Evolutionary conservation across 2,888 invertebrate genomes (phyloP).

Genomic region (Eremobia ochroleuca): DNA sequence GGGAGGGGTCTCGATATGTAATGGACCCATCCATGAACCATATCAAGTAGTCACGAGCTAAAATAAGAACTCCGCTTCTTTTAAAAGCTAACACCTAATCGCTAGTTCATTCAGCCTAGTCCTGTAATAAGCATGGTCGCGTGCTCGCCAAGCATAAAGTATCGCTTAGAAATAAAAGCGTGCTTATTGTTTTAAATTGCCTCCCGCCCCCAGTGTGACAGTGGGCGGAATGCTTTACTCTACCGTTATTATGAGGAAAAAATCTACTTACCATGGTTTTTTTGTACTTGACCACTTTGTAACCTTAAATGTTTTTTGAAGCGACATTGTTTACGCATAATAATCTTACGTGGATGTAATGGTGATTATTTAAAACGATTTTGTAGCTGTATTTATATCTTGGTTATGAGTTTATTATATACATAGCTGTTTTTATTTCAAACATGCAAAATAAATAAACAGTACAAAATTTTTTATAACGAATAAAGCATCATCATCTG

Average conservation of each 20-base stretch:
- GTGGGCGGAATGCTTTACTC: conserved; percentile 81
- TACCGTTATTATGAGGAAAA: conserved; percentile 64
- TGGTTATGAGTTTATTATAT: background rate
- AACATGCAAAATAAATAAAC: background rate
- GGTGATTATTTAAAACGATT: background rate
- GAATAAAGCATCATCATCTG: no score
- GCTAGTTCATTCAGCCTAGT: conserved; percentile 46
- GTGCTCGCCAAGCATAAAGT: conserved; percentile 84
- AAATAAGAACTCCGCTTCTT: background rate
- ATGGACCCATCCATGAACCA: no score
- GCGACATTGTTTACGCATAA: conserved; percentile 21
- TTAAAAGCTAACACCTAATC: conserved; percentile 25
- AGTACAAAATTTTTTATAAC: no score
- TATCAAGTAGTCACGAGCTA: background rate
- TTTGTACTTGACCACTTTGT: conserved; percentile 40
- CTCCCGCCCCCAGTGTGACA: conserved; percentile 86
- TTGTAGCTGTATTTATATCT: background rate
- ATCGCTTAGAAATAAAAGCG: conserved; percentile 84
- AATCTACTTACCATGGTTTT: conserved; percentile 20
- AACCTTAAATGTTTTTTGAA: conserved; percentile 20
- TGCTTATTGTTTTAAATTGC: conserved; percentile 90
- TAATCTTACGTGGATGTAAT: conserved; percentile 9
- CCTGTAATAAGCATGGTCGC: conserved; percentile 71
- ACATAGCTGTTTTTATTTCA: background rate
- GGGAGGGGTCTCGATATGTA: no score